A percentile compares a stretch with the other conserved stretches of the same genome.
Conservation (phyloP, 2,888 invertebrate genomes). For the Philonicus albiceps region DNA sequence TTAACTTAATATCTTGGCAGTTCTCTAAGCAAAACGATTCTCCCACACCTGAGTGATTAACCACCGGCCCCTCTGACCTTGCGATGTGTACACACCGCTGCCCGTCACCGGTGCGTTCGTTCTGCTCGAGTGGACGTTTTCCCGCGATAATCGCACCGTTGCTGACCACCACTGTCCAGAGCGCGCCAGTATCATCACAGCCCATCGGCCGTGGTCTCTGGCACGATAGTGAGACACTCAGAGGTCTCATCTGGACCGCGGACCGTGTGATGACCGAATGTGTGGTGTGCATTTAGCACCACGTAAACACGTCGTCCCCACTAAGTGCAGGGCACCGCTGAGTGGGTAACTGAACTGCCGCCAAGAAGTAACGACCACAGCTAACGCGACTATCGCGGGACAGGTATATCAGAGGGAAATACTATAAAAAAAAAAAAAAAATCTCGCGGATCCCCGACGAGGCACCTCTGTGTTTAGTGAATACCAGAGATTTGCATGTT, state of each 20-base stretch:
- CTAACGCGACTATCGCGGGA: background rate
- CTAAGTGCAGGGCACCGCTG: background rate
- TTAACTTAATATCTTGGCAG: background rate
- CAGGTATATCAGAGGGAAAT: background rate
- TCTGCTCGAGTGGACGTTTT: background rate
- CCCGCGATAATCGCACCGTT: background rate
- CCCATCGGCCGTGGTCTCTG: too few relatives aligned
- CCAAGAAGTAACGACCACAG: background rate
- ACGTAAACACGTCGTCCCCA: background rate
- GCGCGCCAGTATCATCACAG: background rate
- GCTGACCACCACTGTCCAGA: background rate
- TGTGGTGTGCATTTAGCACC: background rate
- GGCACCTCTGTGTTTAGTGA: background rate
- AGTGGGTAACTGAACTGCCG: background rate
- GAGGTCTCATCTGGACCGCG: background rate
- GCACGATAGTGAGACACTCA: background rate
- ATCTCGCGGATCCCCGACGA: background rate
- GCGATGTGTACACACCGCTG: background rate
- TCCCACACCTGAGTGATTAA: background rate
- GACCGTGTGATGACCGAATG: background rate
- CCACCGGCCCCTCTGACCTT: background rate
- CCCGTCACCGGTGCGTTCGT: background rate
- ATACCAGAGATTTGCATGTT: slow-evolving; percentile 9
- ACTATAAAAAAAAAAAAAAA: background rate
- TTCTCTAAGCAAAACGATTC: background rate